Conservation (phyloP, 2,888 invertebrate species). For the Nomada goodeniana region DNA sequence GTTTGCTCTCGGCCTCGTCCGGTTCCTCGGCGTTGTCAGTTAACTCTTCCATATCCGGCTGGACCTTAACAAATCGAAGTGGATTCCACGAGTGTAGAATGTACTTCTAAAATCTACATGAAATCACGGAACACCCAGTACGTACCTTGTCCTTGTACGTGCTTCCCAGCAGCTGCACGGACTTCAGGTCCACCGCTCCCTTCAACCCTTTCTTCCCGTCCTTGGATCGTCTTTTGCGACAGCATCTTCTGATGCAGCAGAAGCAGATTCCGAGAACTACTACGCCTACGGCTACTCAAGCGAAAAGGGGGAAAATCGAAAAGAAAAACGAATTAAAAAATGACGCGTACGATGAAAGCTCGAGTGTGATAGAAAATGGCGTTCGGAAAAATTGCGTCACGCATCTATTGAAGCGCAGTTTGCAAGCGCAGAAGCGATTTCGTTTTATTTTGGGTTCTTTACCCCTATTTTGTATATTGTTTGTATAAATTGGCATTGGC, state of each 20-base stretch:
- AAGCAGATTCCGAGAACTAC: constrained; percentile 94
- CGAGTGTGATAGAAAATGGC: background rate
- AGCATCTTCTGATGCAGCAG: constrained; percentile 96
- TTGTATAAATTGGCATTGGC: background rate
- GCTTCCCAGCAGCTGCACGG: constrained; percentile 97
- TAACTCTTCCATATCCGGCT: constrained; percentile 98
- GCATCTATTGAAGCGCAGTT: constrained; percentile 19
- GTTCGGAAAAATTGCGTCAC: background rate
- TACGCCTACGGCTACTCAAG: constrained; percentile 88
- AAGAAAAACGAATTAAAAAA: constrained; percentile 24
- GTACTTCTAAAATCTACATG: constrained; percentile 80
- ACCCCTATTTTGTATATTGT: background rate
- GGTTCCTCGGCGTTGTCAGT: constrained; percentile 97
- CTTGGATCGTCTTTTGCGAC: constrained; percentile 96
- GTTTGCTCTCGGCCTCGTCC: constrained; percentile 95
- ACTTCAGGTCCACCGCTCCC: constrained; percentile 96
- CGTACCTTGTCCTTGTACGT: constrained; percentile 99
- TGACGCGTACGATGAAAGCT: background rate
- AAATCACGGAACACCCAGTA: constrained; percentile 83
- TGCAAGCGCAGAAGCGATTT: constrained; percentile 10
- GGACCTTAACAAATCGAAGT: constrained; percentile 88
- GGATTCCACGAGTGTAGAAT: constrained; percentile 82
- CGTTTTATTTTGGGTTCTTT: background rate
- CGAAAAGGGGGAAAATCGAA: constrained; percentile 18
- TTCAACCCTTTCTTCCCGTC: constrained; percentile 97